phyloP scores from a whole-genome alignment of 2,888 invertebrate species.

The Steinernema carpocapsae region DNA sequence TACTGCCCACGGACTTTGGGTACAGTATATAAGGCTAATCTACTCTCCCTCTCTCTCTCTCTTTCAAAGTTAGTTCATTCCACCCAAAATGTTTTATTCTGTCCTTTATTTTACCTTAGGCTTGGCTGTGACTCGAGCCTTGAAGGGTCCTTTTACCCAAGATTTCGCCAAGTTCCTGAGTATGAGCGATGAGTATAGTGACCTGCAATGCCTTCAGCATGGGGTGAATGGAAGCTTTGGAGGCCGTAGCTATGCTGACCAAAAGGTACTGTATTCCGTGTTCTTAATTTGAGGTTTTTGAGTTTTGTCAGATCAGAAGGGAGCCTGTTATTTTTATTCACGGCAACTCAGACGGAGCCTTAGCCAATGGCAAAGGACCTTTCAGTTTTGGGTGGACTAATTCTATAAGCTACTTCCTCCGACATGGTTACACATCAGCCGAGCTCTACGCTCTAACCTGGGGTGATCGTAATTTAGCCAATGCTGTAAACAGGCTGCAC shows the following conservation, averaged over 20 bases:
- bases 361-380: slow-evolving; percentile 43
- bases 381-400: slow-evolving; percentile 49
- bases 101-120: too few relatives aligned
- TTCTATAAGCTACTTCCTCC: slow-evolving; percentile 40
- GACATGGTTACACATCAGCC: slow-evolving; percentile 48
- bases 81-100: too few relatives aligned
- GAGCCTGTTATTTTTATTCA: slow-evolving; percentile 57
- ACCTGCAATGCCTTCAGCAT: slow-evolving; percentile 16
- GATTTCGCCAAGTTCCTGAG: background rate
- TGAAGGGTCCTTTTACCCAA: background rate
- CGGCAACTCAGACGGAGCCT: slow-evolving; percentile 57
- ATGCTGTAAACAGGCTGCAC: slow-evolving; percentile 41
- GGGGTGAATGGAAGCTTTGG: slow-evolving; percentile 53
- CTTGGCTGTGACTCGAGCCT: background rate
- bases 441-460: slow-evolving; percentile 57
- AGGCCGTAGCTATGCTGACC: slow-evolving; percentile 45
- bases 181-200: background rate
- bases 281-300: too few relatives aligned
- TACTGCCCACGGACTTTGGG: too few relatives aligned
- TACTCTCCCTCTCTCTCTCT: too few relatives aligned
- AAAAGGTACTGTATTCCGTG: slow-evolving; percentile 42
- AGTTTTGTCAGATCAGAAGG: slow-evolving; percentile 46
- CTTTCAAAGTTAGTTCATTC: too few relatives aligned
- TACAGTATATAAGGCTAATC: too few relatives aligned
- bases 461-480: slow-evolving; percentile 42